Base-by-base conservation (phyloP, 2,888 invertebrate genomes). In the Torymus aiolomorphi region DNA sequence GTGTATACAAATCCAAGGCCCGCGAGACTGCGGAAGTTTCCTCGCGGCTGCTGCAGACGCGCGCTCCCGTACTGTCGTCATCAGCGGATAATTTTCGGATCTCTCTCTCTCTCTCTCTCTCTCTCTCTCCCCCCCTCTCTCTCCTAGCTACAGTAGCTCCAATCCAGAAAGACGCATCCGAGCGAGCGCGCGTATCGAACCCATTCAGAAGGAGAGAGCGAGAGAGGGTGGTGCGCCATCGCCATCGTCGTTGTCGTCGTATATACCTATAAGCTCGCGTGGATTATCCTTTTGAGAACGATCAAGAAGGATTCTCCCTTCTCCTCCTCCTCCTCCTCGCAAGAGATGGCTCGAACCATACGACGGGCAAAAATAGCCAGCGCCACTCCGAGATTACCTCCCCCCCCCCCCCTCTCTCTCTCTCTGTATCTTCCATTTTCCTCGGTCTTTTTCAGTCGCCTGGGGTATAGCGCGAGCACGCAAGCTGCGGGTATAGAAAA, bases 251-350 rank as follows among this genome's bases (percentile, higher is more conserved):
- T 20, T 2, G 20, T 20, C 20, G 20, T 20, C 20, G 8, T 31
- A 31, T 31, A 31, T 31, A 31, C 31, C 59, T 76, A 69, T 76
- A 52, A 77, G 71, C 77, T 57, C 52, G 16, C 49, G 14, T 13
- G 77, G 77, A 77, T 77, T 77, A 77, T 77, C 77, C 77, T 71
- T 77, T 77, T 51, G 65, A 77, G 59, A 70, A 56, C 77, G 77
- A 77, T 77, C 77, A 51, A 63, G 57, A 51, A 77, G 71, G 71
- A 77, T 77, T 72, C 31, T 77, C 71, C 31, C 75, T 18, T 10
- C 51, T 56, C 1, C n/a, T 42, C 16, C 3, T 10, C 42, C 62
- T 59, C 2, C 16, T 11, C 3, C 52, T 24, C 16, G 24, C 18
- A 57, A 16, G 54, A 4, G 54, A 13, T 13, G 70, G 49, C 56